Evolutionary conservation across 2,797 vertebrate species (phyloP).

Genomic region (Eulemur albifrons): DNA sequence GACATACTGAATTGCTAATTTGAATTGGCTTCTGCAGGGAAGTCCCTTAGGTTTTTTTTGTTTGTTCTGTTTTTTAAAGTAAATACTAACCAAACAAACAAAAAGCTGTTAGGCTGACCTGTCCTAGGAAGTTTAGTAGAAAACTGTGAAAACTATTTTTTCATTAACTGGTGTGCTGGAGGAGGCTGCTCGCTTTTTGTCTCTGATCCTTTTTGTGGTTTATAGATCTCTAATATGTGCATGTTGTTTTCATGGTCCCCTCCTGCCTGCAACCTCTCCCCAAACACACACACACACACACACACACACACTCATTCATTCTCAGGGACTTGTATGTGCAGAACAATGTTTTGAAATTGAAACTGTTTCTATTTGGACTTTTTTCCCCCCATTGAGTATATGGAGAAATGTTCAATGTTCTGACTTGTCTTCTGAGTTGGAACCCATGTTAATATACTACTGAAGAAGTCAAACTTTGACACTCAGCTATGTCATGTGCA

Average conservation of each 20-base stretch:
- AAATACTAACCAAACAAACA: background rate
- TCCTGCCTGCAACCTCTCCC: background rate
- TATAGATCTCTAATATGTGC: background rate
- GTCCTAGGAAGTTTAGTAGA: slow-evolving; percentile 12
- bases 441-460: background rate
- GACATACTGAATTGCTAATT: slow-evolving; percentile 61
- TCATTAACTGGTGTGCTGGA: background rate
- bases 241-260: background rate
- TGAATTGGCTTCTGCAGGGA: background rate
- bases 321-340: background rate
- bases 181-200: background rate
- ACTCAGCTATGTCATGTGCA: background rate
- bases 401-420: background rate
- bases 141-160: slow-evolving; percentile 15
- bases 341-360: slow-evolving; percentile 19
- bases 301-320: slow-evolving; percentile 48
- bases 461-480: slow-evolving; percentile 18
- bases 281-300: background rate
- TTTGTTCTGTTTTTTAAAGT: background rate
- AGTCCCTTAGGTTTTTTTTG: background rate
- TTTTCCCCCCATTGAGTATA: background rate
- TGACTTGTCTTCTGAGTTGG: background rate
- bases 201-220: background rate
- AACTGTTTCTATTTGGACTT: background rate
- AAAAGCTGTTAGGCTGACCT: background rate